A percentile compares a stretch with the other conserved stretches of the same genome.
These are phyloP conservation scores for Myrmecobius fasciatus DNA, from an alignment of 2,113 vertebrate species.

Conservation along the genomic window DNA sequence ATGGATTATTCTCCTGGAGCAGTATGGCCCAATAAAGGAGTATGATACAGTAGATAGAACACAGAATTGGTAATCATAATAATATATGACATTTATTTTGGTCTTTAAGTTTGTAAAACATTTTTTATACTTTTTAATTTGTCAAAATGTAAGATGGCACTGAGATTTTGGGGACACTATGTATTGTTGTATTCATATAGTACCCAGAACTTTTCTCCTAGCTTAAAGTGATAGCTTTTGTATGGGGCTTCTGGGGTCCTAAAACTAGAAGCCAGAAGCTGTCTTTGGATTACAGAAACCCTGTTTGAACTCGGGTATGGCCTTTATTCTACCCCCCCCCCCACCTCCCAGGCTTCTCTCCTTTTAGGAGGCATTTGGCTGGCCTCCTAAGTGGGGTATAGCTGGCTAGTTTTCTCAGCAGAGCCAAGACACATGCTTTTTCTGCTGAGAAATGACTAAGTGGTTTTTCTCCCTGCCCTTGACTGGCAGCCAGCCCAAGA, in stretches of 20 bases:
- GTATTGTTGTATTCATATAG: not conserved
- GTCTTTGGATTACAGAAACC: not conserved
- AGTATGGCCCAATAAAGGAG: not conserved
- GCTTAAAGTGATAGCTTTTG: not conserved
- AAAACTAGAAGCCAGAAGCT: slow-evolving; percentile 17
- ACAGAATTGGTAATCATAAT: not conserved
- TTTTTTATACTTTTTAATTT: not conserved
- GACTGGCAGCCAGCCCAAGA: slow-evolving; percentile 28
- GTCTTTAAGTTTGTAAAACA: not conserved
- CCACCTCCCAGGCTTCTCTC: not conserved
- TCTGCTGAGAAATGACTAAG: slow-evolving; percentile 63
- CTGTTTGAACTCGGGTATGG: slow-evolving; percentile 9
- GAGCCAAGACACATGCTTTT: slow-evolving; percentile 50
- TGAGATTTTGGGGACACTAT: not conserved
- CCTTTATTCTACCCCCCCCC: not conserved
- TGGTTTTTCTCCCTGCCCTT: slow-evolving; percentile 43
- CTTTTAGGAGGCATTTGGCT: slow-evolving; percentile 52
- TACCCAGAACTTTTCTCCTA: not conserved
- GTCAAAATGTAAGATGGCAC: not conserved
- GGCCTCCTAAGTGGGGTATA: slow-evolving; percentile 17
- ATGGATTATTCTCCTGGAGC: not conserved
- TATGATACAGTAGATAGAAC: not conserved
- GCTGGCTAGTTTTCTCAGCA: slow-evolving; percentile 55
- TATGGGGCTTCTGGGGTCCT: not conserved
- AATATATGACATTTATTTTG: not conserved